Base-by-base conservation (phyloP, 37 sponge, comb jelly and placozoan genomes). In the Ianthella basta region DNA sequence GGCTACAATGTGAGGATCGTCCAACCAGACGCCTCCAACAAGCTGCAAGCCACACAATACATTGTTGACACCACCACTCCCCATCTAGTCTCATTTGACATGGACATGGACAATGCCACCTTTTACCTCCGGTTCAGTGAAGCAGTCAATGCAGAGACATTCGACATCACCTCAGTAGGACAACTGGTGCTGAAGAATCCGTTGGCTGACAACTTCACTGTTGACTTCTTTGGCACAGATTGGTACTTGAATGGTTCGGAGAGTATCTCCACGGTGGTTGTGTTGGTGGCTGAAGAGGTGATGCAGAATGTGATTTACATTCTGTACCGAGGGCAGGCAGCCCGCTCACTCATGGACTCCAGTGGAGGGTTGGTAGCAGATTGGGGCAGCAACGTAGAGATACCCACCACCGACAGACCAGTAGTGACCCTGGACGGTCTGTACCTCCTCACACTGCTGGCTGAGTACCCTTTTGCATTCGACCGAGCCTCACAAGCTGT, bases 101-200 rank as follows among this genome's bases (percentile, higher is more conserved):
- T 69, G 18, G 34, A 69, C 70, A 13, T 69, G 18, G 34, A 69
- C 34, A 35, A 30, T 35, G 34, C 29, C 18, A 69, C 34, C 19
- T 18, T 69, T 4, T 69, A 69, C 70, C 70, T 69, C 18, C 27
- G 34, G 70, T 69, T 69, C 70, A 69, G 70, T 30, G 70, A 69
- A 30, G 34, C 33, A 1, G 70, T 69, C 10, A 33, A 69, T 69
- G 35, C 70, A 30, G 70, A 69, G 18, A 69, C 70, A 32, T 30
- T 69, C 34, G 6, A 30, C 34, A 69, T 69, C 70, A 44, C 50
- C 50, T 30, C 70, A 18, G 32, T 4, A 18, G 70, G 70, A 18
- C 18, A 69, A 34, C 70, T 69, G 29, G 34, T 69, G 35, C 29
- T 69, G 18, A 34, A n/a, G 35, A 69, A 69, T 33, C 70, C 70